phyloP scores from a whole-genome alignment of 2,113 vertebrate species.

The Centrocercus urophasianus region DNA sequence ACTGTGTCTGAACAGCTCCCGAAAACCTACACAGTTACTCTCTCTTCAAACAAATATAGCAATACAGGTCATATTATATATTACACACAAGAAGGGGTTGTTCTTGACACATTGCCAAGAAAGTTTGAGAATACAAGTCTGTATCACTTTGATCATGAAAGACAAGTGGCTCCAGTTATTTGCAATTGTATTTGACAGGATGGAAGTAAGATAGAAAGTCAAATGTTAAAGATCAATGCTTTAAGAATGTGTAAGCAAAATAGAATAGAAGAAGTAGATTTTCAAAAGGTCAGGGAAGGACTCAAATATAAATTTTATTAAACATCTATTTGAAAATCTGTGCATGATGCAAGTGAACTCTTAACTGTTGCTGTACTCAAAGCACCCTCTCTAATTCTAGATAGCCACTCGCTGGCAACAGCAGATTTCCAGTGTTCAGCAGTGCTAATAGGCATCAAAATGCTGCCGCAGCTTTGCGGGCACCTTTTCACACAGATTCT shows the following conservation, averaged over 20 bases:
- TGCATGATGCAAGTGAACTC: not conserved
- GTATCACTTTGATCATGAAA: constrained; percentile 71
- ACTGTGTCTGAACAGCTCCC: not conserved
- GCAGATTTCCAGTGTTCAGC: not conserved
- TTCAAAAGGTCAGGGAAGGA: constrained; percentile 1
- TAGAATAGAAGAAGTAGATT: constrained; percentile 14
- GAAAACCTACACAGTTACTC: not conserved
- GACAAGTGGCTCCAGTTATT: constrained; percentile 65
- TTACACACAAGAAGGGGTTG: not conserved
- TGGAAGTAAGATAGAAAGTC: constrained; percentile 66
- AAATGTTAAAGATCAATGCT: constrained; percentile 69
- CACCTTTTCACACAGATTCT: constrained; percentile 44
- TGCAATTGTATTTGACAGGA: constrained; percentile 70
- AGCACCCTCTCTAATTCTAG: not conserved
- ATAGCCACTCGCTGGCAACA: not conserved
- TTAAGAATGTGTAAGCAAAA: constrained; percentile 28
- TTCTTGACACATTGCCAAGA: constrained; percentile 46
- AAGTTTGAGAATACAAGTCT: constrained; percentile 58
- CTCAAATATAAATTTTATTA: not conserved
- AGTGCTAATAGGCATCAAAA: constrained; percentile 33
- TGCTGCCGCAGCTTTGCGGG: constrained; percentile 8
- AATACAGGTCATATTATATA: not conserved
- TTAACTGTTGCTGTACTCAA: not conserved
- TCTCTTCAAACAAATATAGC: not conserved
- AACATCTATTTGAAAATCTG: not conserved